Evolutionary conservation across 2,888 invertebrate genomes (phyloP).

Genomic region (Lutraria lutraria): DNA sequence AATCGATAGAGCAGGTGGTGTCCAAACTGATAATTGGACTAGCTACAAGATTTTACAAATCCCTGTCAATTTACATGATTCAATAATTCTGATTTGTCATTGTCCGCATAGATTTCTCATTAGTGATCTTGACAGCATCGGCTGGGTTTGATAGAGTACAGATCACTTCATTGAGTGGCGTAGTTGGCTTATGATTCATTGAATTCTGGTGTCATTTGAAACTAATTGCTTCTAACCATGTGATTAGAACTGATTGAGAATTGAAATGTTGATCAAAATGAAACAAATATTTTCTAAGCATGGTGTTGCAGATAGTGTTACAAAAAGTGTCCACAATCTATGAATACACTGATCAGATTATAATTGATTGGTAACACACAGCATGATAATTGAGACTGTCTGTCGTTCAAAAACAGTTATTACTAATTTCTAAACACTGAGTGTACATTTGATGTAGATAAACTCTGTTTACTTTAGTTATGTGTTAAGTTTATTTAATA

Average conservation of each 20-base stretch:
- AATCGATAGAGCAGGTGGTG: conserved; percentile 52
- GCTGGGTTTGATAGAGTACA: conserved; percentile 12
- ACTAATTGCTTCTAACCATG: not conserved
- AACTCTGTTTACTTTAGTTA: no score
- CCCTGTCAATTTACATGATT: conserved; percentile 45
- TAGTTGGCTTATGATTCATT: conserved; percentile 9
- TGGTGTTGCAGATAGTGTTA: not conserved
- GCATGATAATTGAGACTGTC: no score
- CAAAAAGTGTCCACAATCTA: not conserved
- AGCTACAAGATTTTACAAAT: conserved; percentile 44
- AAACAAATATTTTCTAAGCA: not conserved
- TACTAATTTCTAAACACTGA: no score
- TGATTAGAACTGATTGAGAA: not conserved
- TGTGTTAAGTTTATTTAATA: no score
- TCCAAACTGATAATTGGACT: conserved; percentile 33
- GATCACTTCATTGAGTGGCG: not conserved
- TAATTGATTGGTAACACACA: no score
- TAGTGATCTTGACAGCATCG: not conserved
- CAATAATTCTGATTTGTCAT: conserved; percentile 39
- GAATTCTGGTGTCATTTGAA: conserved; percentile 17
- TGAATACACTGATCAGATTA: not conserved
- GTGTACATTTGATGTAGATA: no score
- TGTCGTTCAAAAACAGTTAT: no score
- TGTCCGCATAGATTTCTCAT: conserved; percentile 13
- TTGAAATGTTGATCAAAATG: conserved; percentile 1